phyloP scores from a whole-genome alignment of 2,797 vertebrate genomes.

The Anguilla pacifica region DNA sequence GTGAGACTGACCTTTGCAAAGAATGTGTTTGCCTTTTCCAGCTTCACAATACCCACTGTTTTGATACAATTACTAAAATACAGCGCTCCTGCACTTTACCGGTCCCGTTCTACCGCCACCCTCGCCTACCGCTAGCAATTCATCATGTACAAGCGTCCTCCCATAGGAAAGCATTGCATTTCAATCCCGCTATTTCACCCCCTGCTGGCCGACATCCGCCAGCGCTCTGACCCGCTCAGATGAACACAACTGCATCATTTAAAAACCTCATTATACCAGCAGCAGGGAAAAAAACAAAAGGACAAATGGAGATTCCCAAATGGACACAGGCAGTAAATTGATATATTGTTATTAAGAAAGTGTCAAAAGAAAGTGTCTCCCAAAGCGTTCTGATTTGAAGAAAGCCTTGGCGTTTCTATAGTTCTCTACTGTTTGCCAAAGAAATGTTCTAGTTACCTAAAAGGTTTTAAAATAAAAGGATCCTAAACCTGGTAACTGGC shows the following conservation, averaged over 20 bases:
- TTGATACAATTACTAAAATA: neutral
- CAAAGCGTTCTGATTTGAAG: neutral
- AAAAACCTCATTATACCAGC: neutral
- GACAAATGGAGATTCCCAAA: neutral
- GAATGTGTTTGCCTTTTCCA: neutral
- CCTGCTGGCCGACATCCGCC: neutral
- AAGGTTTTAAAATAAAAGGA: too few relatives aligned
- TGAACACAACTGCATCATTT: neutral
- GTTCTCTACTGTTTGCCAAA: neutral
- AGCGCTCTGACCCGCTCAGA: neutral
- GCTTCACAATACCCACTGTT: constrained; percentile 1
- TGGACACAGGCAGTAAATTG: too few relatives aligned
- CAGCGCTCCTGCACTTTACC: neutral
- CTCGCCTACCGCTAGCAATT: neutral
- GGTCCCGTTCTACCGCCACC: neutral
- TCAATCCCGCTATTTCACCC: neutral
- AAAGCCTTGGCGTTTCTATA: neutral
- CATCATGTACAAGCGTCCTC: neutral
- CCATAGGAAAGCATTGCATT: neutral
- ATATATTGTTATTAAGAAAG: neutral
- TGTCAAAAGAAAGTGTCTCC: too few relatives aligned
- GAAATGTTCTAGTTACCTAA: too few relatives aligned
- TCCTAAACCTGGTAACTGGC: too few relatives aligned
- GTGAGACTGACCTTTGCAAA: neutral
- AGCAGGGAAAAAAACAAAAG: neutral